Evolutionary conservation across 1,140 invertebrate species (phyloP).

Genomic region (Penaeus vannamei): DNA sequence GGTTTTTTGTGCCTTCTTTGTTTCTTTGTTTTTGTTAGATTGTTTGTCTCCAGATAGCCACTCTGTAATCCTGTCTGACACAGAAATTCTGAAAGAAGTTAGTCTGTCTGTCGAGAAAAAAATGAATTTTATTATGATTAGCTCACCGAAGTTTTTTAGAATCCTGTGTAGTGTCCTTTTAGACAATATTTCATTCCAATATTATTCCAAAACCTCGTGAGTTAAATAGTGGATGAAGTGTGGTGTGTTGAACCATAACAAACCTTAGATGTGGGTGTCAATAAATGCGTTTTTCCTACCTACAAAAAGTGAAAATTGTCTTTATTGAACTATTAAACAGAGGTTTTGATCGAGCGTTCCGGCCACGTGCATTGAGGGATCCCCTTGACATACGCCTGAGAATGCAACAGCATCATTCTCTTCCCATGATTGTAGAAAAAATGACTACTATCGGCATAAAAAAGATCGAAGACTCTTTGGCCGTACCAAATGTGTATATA

Average conservation of each 20-base stretch:
- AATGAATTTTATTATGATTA: neutral
- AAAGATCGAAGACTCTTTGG: too few relatives aligned
- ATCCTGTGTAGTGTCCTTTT: slow-evolving; percentile 44
- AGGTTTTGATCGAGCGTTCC: slow-evolving; percentile 9
- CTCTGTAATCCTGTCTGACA: slow-evolving; percentile 50
- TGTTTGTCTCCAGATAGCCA: slow-evolving; percentile 43
- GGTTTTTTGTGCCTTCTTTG: slow-evolving; percentile 64
- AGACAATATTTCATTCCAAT: slow-evolving; percentile 64
- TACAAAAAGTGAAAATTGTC: slow-evolving; percentile 44
- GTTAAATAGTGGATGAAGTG: slow-evolving; percentile 40
- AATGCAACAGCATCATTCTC: too few relatives aligned
- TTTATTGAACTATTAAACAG: slow-evolving; percentile 46
- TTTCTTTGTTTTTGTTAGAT: slow-evolving; percentile 63
- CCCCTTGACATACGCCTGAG: neutral
- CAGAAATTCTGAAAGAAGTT: slow-evolving; percentile 32
- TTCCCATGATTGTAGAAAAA: too few relatives aligned
- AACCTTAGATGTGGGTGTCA: slow-evolving; percentile 48
- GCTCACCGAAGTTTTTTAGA: slow-evolving; percentile 30
- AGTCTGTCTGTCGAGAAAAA: slow-evolving; percentile 19
- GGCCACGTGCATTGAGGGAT: neutral
- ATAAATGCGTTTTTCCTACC: slow-evolving; percentile 29
- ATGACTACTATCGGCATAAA: too few relatives aligned
- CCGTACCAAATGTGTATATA: too few relatives aligned
- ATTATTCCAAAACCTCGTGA: slow-evolving; percentile 54
- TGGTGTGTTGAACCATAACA: slow-evolving; percentile 40